phyloP scores from a whole-genome alignment of 2,888 invertebrate species.

The Toxonevra muliebris region DNA sequence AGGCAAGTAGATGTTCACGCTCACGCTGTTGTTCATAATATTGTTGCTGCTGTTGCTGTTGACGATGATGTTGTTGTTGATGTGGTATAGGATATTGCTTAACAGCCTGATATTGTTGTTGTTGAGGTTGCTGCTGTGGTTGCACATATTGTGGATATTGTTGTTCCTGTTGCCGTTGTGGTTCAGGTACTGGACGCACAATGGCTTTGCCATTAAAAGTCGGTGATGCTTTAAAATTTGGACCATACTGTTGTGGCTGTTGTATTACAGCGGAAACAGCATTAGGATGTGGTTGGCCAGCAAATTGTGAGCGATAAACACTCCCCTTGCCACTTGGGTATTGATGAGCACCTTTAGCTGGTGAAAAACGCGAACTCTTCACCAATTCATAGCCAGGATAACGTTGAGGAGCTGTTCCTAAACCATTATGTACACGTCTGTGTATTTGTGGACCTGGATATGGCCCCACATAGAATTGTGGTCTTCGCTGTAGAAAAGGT shows the following conservation, averaged over 20 bases:
- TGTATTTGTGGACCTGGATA: slow-evolving; percentile 42
- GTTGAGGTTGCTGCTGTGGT: slow-evolving; percentile 35
- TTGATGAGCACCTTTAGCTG: slow-evolving; percentile 42
- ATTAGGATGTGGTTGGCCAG: slow-evolving; percentile 35
- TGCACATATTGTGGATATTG: slow-evolving; percentile 30
- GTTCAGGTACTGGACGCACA: slow-evolving; percentile 44
- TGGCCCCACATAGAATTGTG: too few relatives aligned
- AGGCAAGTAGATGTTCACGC: too few relatives aligned
- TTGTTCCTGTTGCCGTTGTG: background rate
- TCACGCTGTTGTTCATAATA: too few relatives aligned
- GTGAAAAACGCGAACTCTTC: slow-evolving; percentile 46
- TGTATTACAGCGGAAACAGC: slow-evolving; percentile 24
- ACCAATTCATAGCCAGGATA: slow-evolving; percentile 41
- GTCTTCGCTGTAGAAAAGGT: background rate
- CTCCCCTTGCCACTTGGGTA: slow-evolving; percentile 44
- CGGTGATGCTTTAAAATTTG: slow-evolving; percentile 58
- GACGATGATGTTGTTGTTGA: slow-evolving; percentile 16
- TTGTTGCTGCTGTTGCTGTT: slow-evolving; percentile 24
- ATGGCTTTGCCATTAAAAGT: slow-evolving; percentile 54
- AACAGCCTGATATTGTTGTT: slow-evolving; percentile 29
- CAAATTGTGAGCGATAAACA: slow-evolving; percentile 40
- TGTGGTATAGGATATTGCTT: slow-evolving; percentile 31
- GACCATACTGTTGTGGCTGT: slow-evolving; percentile 43
- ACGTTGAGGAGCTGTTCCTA: slow-evolving; percentile 39
- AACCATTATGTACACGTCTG: slow-evolving; percentile 48